Conservation (phyloP, 2,113 vertebrate species). For the Cettia cetti region DNA sequence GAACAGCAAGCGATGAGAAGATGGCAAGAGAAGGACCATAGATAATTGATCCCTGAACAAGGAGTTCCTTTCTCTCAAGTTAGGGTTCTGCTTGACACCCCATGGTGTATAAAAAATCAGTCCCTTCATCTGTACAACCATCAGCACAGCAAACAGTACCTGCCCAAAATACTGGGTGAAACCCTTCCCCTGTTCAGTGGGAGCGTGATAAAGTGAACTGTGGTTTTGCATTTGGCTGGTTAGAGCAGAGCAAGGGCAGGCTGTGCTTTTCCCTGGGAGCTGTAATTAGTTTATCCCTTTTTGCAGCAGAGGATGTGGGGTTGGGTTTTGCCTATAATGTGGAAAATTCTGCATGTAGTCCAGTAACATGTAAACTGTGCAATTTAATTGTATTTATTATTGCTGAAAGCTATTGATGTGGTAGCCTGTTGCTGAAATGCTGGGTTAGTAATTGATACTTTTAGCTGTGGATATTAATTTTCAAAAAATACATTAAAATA, state of each 20-base stretch:
- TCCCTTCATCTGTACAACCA: not conserved
- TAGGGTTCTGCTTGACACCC: not conserved
- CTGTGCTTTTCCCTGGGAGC: not conserved
- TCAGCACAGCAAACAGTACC: not conserved
- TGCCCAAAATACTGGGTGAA: not conserved
- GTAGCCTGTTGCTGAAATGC: not conserved
- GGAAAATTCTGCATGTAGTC: not conserved
- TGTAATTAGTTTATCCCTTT: not conserved
- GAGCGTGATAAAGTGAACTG: fast-evolving
- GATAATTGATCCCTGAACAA: not conserved
- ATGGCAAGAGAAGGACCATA: not conserved
- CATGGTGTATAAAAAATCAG: not conserved
- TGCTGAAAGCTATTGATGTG: not conserved
- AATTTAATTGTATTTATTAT: not conserved
- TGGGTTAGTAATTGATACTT: not conserved
- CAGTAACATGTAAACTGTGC: not conserved
- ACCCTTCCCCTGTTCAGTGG: not conserved
- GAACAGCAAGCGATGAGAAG: not conserved
- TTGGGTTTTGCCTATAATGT: not conserved
- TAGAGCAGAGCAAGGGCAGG: not conserved
- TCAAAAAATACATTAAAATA: not conserved
- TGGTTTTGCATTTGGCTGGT: not conserved
- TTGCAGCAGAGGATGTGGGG: not conserved
- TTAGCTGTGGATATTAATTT: not conserved
- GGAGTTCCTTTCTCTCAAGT: not conserved